A percentile compares a stretch with the other conserved stretches of the same genome.
These are phyloP conservation scores for Ennomos fuscantarius DNA, from an alignment of 2,888 invertebrate genomes.

Conservation along the genomic window DNA sequence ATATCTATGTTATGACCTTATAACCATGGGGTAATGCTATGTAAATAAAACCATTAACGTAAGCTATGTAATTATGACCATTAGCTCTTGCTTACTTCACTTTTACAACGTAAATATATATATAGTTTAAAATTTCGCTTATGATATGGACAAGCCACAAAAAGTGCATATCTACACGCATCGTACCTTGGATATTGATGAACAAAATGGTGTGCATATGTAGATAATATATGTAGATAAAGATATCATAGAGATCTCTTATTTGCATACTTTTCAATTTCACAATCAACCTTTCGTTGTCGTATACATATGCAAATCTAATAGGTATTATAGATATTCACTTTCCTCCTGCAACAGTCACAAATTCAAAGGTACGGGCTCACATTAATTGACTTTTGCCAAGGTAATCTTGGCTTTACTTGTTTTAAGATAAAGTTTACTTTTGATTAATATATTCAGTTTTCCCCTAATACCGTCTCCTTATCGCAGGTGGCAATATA, in stretches of 20 bases:
- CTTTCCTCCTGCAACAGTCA: slow-evolving; percentile 58
- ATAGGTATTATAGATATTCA: slow-evolving; percentile 48
- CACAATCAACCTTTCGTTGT: slow-evolving; percentile 16
- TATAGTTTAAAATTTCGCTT: no score
- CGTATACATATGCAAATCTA: slow-evolving; percentile 45
- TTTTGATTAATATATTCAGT: slow-evolving; percentile 38
- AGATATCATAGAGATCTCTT: no score
- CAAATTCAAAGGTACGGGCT: slow-evolving; percentile 55
- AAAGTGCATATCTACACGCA: not conserved
- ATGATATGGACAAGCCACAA: no score
- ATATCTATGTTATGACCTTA: no score
- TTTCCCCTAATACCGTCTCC: slow-evolving; percentile 55
- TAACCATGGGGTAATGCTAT: no score
- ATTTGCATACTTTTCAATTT: no score
- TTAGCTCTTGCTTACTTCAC: no score
- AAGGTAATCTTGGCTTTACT: slow-evolving; percentile 41
- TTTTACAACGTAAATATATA: no score
- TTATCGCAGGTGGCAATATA: slow-evolving; percentile 68
- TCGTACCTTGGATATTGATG: not conserved
- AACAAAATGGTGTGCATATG: not conserved
- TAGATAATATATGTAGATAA: no score
- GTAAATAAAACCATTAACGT: no score
- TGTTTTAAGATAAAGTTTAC: slow-evolving; percentile 29
- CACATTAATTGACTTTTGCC: slow-evolving; percentile 49
- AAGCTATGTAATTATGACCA: no score